Evolutionary conservation across 2,888 invertebrate genomes (phyloP).

Genomic region (Ophion ellenae): DNA sequence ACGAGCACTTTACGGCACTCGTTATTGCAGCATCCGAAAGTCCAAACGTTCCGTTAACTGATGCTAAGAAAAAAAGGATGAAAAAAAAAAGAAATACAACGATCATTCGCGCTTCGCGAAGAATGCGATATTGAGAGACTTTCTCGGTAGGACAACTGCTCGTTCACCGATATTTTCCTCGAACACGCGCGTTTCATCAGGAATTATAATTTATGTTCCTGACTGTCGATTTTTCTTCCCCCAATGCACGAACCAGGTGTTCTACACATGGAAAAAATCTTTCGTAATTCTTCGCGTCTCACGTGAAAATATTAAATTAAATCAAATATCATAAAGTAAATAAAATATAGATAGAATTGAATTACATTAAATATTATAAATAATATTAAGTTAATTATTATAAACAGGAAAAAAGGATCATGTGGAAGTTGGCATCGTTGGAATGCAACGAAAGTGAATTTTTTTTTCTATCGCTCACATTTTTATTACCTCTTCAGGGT

Average conservation of each 20-base stretch:
- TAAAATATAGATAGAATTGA: too few relatives aligned
- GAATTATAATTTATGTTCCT: constrained; percentile 19
- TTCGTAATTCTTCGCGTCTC: neutral
- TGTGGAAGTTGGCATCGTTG: too few relatives aligned
- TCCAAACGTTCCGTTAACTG: constrained; percentile 46
- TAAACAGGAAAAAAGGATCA: too few relatives aligned
- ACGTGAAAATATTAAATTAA: too few relatives aligned
- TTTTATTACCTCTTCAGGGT: too few relatives aligned
- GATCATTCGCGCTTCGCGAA: neutral
- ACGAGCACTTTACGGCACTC: constrained; percentile 51
- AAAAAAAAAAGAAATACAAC: neutral
- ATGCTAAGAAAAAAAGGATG: neutral
- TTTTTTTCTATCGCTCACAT: too few relatives aligned
- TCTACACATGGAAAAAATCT: neutral
- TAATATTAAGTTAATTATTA: too few relatives aligned
- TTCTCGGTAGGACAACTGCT: constrained; percentile 29
- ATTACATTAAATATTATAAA: too few relatives aligned
- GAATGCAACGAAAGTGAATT: too few relatives aligned
- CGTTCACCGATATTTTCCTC: constrained; percentile 9
- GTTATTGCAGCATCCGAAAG: constrained; percentile 49
- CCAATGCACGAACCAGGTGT: neutral
- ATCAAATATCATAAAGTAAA: too few relatives aligned
- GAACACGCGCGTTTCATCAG: constrained; percentile 1
- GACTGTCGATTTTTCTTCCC: neutral
- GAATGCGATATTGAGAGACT: constrained; percentile 37